phyloP scores from a whole-genome alignment of 2,888 invertebrate genomes.

The Dicyrtomina minuta region DNA sequence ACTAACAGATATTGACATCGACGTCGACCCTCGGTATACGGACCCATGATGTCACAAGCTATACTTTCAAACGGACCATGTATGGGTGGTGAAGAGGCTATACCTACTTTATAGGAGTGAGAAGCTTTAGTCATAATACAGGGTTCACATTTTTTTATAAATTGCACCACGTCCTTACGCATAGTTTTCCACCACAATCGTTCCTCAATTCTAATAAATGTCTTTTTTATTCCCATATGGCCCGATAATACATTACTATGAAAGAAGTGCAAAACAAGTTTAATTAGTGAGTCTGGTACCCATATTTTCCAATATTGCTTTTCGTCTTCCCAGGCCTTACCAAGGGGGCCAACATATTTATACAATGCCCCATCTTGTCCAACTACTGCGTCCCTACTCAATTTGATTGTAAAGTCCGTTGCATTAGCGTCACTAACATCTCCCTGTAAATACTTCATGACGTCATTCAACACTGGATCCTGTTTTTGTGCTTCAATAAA shows the following conservation, averaged over 20 bases:
- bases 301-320: no score
- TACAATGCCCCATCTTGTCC: no score
- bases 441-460: no score
- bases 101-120: background rate
- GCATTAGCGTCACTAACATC: no score
- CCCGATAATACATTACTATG: slow-evolving; percentile 29
- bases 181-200: slow-evolving; percentile 37
- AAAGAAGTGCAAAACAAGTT: slow-evolving; percentile 20
- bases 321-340: no score
- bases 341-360: no score
- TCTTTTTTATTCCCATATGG: no score
- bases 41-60: slow-evolving; percentile 40
- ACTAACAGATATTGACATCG: slow-evolving; percentile 34
- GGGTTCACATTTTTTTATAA: slow-evolving; percentile 33
- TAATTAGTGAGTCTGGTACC: slow-evolving; percentile 26
- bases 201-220: no score
- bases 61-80: slow-evolving; percentile 31
- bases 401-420: no score
- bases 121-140: slow-evolving; percentile 36
- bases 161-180: slow-evolving; percentile 30
- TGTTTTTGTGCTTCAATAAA: no score
- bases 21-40: slow-evolving; percentile 30
- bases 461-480: no score
- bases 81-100: background rate
- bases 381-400: no score